Base-by-base conservation (phyloP, 2,888 invertebrate species). In the Cerceris rybyensis region DNA sequence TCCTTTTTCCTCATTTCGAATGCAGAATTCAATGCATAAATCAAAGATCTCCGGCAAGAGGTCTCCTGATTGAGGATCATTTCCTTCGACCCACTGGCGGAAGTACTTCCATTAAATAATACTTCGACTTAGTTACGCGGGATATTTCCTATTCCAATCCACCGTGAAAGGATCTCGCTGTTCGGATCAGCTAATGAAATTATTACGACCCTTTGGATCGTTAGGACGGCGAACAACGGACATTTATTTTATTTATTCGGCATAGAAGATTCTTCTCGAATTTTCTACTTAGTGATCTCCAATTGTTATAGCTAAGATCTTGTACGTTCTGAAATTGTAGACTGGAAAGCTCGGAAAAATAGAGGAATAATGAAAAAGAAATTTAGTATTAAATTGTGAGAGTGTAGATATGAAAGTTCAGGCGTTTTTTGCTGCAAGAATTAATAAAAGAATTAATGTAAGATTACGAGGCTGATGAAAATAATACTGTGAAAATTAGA, bases 61-160 rank as follows among this genome's bases (percentile, higher is more conserved):
- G 46, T 46, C 9, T 11, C 11, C 11, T 46, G 9, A 11, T 11
- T 46, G 46, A 11, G 11, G 46, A 8, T 46, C 8, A 69, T 74
- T 74, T 69, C 63, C 63, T 63, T 57, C 61, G 61, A 50, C 0
- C 58, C 63, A 14, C n/a, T 55, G 14, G 6, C 52, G 14, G 59
- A 72, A 65, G 68, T 69, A 59, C 68, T 42, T 11, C 64, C 43
- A 57, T 69, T 76, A 69, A 72, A 73, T 60, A 69, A 76, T 73
- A 64, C 68, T 64, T 43, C 9, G 63, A 68, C 58, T 65, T n/a
- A 55, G 58, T 60, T 63, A 52, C 9, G 6, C 54, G 17, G 59
- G 14, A 70, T 74, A 49, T 60, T 60, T 60, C 54, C 16, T 39
- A 41, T 61, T n/a, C 50, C 14, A 39, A 58, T 75, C 14, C 65